Evolutionary conservation across 2,888 invertebrate genomes (phyloP).

Genomic region (Macrophya alboannulata): DNA sequence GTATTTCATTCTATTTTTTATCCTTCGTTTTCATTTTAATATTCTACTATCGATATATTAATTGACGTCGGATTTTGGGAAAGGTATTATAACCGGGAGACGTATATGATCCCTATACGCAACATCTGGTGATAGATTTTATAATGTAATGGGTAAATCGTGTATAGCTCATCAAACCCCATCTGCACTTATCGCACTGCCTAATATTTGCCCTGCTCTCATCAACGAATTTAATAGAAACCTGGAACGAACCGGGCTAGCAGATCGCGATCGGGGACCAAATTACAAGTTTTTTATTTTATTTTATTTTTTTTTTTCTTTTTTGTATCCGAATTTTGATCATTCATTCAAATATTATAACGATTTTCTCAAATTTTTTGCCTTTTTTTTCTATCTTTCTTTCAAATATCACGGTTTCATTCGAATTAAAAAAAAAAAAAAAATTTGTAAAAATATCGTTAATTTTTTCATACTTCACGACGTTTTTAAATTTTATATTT

Average conservation of each 20-base stretch:
- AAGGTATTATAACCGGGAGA: not conserved
- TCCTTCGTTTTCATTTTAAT: not conserved
- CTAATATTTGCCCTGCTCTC: conserved; percentile 51
- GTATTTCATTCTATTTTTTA: not conserved
- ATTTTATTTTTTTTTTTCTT: not conserved
- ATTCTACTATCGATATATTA: not conserved
- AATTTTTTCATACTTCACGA: too few species aligned
- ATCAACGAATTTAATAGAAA: conserved; percentile 37
- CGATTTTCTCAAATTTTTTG: too few species aligned
- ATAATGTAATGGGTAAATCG: conserved; percentile 45
- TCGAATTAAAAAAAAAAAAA: not conserved
- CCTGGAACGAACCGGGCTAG: conserved; percentile 15
- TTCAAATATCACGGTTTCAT: not conserved
- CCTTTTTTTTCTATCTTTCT: too few species aligned
- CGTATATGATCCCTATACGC: not conserved
- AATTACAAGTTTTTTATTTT: not conserved
- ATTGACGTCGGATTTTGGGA: not conserved
- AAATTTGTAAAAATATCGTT: too few species aligned
- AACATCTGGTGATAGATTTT: conserved; percentile 35
- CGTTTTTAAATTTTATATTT: too few species aligned
- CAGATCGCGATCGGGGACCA: not conserved
- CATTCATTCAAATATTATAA: not conserved
- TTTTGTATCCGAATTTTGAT: not conserved
- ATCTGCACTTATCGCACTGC: conserved; percentile 34
- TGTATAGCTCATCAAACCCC: conserved; percentile 30